Percentiles rank a stretch among this genome's conserved stretches.
Conservation (phyloP, 2,113 vertebrate genomes). For the Barnardius zonarius region DNA sequence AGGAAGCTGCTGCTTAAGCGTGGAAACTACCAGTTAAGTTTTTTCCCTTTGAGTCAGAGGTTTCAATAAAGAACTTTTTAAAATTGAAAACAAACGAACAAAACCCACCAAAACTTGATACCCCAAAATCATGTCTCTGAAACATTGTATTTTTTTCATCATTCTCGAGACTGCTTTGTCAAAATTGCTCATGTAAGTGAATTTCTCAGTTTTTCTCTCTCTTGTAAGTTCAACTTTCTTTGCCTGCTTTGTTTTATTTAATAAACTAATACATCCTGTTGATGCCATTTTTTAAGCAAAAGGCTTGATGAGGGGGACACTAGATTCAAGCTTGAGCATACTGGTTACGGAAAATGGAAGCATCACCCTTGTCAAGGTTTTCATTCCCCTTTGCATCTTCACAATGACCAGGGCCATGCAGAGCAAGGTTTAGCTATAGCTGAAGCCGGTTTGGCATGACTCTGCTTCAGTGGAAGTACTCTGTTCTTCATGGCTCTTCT, state of each 20-base stretch:
- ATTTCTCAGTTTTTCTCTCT: not conserved
- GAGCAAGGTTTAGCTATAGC: not conserved
- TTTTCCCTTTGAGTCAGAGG: not conserved
- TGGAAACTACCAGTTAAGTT: not conserved
- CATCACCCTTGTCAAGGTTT: not conserved
- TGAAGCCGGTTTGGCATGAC: not conserved
- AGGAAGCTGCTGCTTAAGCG: not conserved
- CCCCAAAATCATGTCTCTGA: not conserved
- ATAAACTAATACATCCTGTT: not conserved
- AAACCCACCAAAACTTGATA: not conserved
- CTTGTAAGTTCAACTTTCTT: not conserved
- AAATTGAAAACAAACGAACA: not conserved
- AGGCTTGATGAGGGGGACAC: not conserved
- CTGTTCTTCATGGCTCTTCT: not conserved
- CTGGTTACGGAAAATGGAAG: rapidly evolving
- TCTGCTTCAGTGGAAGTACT: not conserved
- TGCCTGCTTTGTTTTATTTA: not conserved
- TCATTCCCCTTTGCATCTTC: not conserved
- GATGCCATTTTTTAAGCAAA: not conserved
- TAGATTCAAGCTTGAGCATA: not conserved
- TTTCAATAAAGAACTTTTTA: not conserved
- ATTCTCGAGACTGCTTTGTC: not conserved
- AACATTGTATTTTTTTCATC: not conserved
- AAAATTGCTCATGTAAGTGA: not conserved
- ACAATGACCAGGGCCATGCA: not conserved